Base-by-base conservation (phyloP, 2,888 invertebrate species). In the Clanis bilineata region DNA sequence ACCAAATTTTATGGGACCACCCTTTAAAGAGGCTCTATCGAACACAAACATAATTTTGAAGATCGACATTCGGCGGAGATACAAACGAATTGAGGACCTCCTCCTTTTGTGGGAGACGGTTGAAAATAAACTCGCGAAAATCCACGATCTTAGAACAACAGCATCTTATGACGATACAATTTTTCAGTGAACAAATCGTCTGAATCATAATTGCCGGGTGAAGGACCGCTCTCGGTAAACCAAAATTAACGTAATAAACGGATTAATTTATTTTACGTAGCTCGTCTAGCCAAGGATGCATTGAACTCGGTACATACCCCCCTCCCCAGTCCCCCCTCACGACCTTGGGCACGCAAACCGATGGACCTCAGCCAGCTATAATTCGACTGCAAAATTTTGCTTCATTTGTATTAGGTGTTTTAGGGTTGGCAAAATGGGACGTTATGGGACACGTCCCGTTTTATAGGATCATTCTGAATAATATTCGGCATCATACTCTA, bases 271-370 rank as follows among this genome's bases (percentile, higher is more conserved):
- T 32, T 51, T 51, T 51, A 32, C 51, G 18, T 18, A 3, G 32
- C 18, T 51, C 10, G 51, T 15, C 47, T 47, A 47, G 47, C 28
- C 9, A 23, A 51, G 32, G 51, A 51, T 51, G 51, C 51, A 18
- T 51, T 51, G 51, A 51, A 51, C 51, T 51, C 32, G 32, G 4
- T 28, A 10, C 18, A 28, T 9, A 4, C 15, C 25, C n/a, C 15
- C 15, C 25, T 28, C 15, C 25, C 28, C 25, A 3, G 3, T 7
- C 18, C 18, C 1, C 3, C 51, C 2, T 6, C 25, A 10, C 57
- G 57, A 47, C 57, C 41, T 38, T 57, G 57, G 4, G 15, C 45
- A 47, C 45, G 57, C 57, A 23, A 57, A 57, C 45, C 28, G 32
- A 9, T 32, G 51, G 51, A 51, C 51, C 32, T 51, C 32, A 10